Evolutionary conservation across 2,888 invertebrate species (phyloP).

Genomic region (Nemotelus nigrinus): DNA sequence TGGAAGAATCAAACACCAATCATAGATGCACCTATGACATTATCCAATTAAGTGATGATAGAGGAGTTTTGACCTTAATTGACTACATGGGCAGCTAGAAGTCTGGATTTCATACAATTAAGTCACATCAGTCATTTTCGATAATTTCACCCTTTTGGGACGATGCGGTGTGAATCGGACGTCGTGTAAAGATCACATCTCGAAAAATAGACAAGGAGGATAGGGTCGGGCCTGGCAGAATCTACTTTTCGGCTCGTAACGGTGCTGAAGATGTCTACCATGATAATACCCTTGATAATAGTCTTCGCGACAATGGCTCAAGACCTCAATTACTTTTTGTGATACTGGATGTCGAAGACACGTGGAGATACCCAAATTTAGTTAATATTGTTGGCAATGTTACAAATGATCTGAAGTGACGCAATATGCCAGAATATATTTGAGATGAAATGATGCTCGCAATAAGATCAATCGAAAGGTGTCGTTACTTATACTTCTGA

Average conservation of each 20-base stretch:
- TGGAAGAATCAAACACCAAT: background rate
- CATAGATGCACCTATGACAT: slow-evolving; percentile 28
- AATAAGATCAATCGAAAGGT: background rate
- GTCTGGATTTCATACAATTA: slow-evolving; percentile 37
- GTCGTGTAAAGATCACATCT: background rate
- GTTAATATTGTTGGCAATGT: slow-evolving; percentile 9
- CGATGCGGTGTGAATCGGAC: background rate
- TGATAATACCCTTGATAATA: slow-evolving; percentile 16
- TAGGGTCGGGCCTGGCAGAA: too few relatives aligned
- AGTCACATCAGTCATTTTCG: slow-evolving; percentile 43
- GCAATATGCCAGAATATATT: background rate
- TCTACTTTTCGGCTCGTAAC: background rate
- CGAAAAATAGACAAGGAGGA: too few relatives aligned
- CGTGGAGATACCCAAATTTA: slow-evolving; percentile 3
- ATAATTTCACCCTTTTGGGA: slow-evolving; percentile 40
- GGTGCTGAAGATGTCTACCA: background rate
- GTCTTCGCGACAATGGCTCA: slow-evolving; percentile 35
- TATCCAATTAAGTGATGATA: slow-evolving; percentile 40
- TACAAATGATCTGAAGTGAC: background rate
- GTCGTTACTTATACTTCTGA: too few relatives aligned
- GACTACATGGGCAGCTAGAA: background rate
- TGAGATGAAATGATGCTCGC: slow-evolving; percentile 20
- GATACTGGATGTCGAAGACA: background rate
- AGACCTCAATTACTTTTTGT: slow-evolving; percentile 28
- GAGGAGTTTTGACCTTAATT: slow-evolving; percentile 10